Evolutionary conservation across 2,888 invertebrate species (phyloP), one percentile per base, ranked within the genome.

Genomic region (Eustalomyia histrio): DNA sequence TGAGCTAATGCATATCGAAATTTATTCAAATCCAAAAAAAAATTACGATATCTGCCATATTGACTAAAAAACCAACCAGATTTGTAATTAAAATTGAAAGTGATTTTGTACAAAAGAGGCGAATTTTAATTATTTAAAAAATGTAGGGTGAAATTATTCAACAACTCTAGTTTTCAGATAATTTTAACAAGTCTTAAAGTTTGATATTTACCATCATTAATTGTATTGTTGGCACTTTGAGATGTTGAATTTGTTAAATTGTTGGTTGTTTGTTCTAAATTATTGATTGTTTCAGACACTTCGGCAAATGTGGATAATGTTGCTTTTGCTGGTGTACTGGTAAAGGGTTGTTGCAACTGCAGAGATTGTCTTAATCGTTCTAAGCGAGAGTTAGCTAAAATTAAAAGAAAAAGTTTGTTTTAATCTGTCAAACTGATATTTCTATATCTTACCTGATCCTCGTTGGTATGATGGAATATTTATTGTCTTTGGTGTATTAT

Each of bases 301-400:
- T 4, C 1, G 29, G 29, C 3, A 29, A 7, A 29, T 29, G 7
- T 7, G 7, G 29, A 29, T 29, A 29, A 29, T 6, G 29, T 29
- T 10, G 24, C 21, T 47, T n/a, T 10, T 1, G 12, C 18, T 47
- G 12, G 80, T 60, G 39, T 57, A 47, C 29, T 60, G 8, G 14
- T 33, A 7, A 55, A 21, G 1, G 71, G 24, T 39, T 82, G 80
- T 67, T 84, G 83, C 12, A 33, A 5, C 47, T 65, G 60, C 8
- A 87, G 69, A 0, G 84, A 83, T 12, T 82, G 74, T 69, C 85
- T 83, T 12, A 87, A 61, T 0, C 83, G 83, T 6, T 84, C 65
- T 47, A 87, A 73, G 24, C 87, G 85, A 0, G 71, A 73, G 60
- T 87, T 87, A 1, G 85, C 86, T 85, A 33, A 29, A 75, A 64